Percentiles rank a stretch among this genome's conserved stretches.
Evolutionary conservation across 2,113 vertebrate species (phyloP).

Genomic region (Nanger granti): DNA sequence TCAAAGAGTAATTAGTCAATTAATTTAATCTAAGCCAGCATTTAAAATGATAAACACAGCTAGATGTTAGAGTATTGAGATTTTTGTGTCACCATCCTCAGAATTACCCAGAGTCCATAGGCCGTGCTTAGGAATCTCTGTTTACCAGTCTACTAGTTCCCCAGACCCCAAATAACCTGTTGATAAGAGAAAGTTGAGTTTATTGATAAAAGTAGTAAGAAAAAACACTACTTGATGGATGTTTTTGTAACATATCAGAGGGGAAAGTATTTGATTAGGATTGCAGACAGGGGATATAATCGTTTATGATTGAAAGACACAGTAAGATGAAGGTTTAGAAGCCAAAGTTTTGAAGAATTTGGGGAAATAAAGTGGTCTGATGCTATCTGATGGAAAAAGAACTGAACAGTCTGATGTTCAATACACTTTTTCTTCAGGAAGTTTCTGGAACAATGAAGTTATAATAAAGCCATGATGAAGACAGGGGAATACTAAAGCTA

Average conservation of each 20-base stretch:
- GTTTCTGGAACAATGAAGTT: neutral
- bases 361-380: neutral
- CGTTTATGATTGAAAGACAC: neutral
- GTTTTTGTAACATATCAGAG: neutral
- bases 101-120: neutral
- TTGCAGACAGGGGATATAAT: neutral
- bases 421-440: neutral
- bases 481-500: neutral
- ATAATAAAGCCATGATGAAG: neutral
- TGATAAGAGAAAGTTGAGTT: neutral
- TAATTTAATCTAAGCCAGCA: neutral
- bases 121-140: neutral
- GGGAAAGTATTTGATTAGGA: neutral
- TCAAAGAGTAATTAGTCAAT: neutral
- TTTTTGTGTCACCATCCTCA: neutral
- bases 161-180: neutral
- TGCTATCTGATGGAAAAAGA: neutral
- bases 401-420: neutral
- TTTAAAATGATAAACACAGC: neutral
- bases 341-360: neutral
- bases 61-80: neutral
- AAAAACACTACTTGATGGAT: neutral
- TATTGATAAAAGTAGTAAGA: neutral
- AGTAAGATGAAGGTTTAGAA: neutral
- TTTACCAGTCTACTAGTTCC: neutral